These are phyloP conservation scores for Bombus confusus DNA, from an alignment of 1,140 invertebrate species.

Conservation along the genomic window DNA sequence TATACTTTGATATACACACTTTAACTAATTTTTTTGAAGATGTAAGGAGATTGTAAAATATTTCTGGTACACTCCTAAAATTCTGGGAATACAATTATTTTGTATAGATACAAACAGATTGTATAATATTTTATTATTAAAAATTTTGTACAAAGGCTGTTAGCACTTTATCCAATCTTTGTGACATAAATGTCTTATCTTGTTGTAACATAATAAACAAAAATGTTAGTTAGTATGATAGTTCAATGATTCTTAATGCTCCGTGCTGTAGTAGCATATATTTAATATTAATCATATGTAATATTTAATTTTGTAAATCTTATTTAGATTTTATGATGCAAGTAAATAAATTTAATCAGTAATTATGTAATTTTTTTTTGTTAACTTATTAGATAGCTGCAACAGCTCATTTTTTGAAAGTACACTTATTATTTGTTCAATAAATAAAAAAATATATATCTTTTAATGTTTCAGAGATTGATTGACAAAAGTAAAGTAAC, in stretches of 20 bases:
- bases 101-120: slow-evolving; percentile 2
- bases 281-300: not conserved
- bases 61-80: slow-evolving; percentile 23
- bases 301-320: slow-evolving; percentile 9
- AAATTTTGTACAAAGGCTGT: slow-evolving; percentile 38
- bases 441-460: not conserved
- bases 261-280: not conserved
- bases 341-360: slow-evolving; percentile 19
- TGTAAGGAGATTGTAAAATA: slow-evolving; percentile 28
- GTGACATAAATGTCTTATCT: slow-evolving; percentile 57
- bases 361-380: not conserved
- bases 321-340: slow-evolving; percentile 67
- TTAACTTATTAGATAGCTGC: not conserved
- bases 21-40: not conserved
- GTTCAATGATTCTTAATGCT: slow-evolving; percentile 5
- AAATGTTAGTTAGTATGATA: slow-evolving; percentile 42
- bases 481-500: slow-evolving; percentile 99
- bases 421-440: not conserved
- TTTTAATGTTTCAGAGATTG: slow-evolving; percentile 88
- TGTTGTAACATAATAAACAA: slow-evolving; percentile 61
- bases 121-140: slow-evolving; percentile 25
- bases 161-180: slow-evolving; percentile 49
- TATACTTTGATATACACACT: not conserved
- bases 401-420: not conserved
- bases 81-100: not conserved